A percentile compares a stretch with the other conserved stretches of the same genome.
phyloP scores from a whole-genome alignment of 2,797 vertebrate species.

The Naso thynnoides region DNA sequence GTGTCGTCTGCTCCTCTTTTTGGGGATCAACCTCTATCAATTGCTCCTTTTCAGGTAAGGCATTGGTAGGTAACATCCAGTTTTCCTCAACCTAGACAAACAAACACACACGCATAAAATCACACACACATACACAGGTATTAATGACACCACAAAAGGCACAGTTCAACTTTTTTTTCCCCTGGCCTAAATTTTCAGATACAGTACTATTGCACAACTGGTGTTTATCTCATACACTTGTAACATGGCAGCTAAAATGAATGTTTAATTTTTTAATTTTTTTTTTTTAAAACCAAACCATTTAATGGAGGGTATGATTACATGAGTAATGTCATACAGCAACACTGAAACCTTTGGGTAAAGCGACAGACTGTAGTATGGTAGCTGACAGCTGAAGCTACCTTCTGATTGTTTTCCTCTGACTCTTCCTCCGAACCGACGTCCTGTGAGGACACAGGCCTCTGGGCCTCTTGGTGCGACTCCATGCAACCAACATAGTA shows the following conservation, averaged over 20 bases:
- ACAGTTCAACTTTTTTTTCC: background rate
- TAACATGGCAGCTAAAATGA: too few species aligned
- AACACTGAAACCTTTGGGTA: background rate
- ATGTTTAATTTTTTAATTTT: too few species aligned
- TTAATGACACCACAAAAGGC: background rate
- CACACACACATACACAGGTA: background rate
- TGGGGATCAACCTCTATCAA: conserved; percentile 24
- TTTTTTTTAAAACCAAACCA: conserved; percentile 3
- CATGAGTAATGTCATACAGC: background rate
- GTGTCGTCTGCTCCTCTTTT: conserved; percentile 27
- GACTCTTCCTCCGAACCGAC: conserved; percentile 59
- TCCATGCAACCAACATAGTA: conserved; percentile 71
- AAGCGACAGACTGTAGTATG: background rate
- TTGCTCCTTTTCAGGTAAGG: conserved; percentile 44
- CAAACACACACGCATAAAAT: background rate
- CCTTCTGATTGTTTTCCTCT: conserved; percentile 49
- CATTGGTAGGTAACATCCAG: conserved; percentile 6
- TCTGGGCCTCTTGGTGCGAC: conserved; percentile 61
- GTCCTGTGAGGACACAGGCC: conserved; percentile 59
- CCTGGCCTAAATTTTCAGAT: too few species aligned
- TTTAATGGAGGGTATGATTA: conserved; percentile 1
- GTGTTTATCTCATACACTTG: too few species aligned
- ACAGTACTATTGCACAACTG: too few species aligned
- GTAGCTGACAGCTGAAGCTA: conserved; percentile 23
- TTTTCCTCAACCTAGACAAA: conserved; percentile 59